phyloP scores from a whole-genome alignment of 2,113 vertebrate genomes.

The Oreamnos americanus region DNA sequence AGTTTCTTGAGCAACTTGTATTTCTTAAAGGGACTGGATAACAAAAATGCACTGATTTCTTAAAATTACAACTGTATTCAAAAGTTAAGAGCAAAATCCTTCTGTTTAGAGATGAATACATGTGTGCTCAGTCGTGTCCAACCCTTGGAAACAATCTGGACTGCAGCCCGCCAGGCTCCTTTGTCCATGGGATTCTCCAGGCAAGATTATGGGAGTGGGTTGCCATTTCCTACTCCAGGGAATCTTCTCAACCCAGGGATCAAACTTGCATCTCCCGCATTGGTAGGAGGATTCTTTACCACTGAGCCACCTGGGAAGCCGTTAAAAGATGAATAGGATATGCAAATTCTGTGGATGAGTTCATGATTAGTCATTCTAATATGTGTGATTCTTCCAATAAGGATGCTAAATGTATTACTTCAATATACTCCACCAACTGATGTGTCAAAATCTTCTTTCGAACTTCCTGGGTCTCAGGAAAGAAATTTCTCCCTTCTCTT shows the following conservation, averaged over 20 bases:
- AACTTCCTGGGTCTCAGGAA: background rate
- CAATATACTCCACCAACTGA: background rate
- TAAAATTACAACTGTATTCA: background rate
- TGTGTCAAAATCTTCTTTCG: background rate
- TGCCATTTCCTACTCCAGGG: background rate
- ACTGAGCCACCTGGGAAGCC: background rate
- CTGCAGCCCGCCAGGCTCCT: background rate
- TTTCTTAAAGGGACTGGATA: background rate
- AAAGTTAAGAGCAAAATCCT: background rate
- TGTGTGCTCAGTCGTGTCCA: background rate
- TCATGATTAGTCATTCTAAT: background rate
- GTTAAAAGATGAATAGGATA: background rate
- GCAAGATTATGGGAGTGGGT: background rate
- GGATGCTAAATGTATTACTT: background rate
- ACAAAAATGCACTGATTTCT: conserved; percentile 15
- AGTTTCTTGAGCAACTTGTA: background rate
- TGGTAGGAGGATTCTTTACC: background rate
- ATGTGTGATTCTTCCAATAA: background rate
- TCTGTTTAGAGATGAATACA: background rate
- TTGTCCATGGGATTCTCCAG: background rate
- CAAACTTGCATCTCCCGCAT: background rate
- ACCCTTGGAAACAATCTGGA: background rate
- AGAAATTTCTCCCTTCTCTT: background rate
- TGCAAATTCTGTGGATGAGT: background rate
- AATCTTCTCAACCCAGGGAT: background rate